Conservation (phyloP, 2,797 vertebrate genomes). For the Xerus rutilus region DNA sequence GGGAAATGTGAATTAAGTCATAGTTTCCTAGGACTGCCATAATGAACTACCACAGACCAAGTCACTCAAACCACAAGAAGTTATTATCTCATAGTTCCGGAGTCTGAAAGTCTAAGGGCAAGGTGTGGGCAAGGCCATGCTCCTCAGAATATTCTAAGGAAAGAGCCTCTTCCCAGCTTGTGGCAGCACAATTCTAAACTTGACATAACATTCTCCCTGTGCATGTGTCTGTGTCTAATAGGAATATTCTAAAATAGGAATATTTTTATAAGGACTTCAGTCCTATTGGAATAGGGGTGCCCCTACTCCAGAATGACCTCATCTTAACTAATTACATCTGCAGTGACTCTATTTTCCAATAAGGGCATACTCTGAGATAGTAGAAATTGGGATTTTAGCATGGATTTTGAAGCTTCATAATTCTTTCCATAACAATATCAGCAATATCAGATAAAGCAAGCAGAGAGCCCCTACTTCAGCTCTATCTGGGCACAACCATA, state of each 20-base stretch:
- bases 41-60: no score
- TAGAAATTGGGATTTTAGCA: neutral
- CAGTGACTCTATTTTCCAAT: neutral
- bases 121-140: fast-evolving
- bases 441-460: neutral
- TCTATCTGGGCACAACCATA: neutral
- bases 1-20: no score
- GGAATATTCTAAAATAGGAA: no score
- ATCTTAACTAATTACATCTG: neutral
- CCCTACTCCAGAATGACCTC: neutral
- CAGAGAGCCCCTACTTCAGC: neutral
- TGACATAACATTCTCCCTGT: fast-evolving
- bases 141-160: neutral
- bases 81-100: fast-evolving
- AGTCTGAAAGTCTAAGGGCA: no score
- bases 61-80: neutral
- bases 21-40: neutral
- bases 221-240: neutral
- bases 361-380: neutral
- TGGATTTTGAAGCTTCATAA: neutral
- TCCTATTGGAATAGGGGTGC: neutral
- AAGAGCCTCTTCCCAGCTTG: no score
- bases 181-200: fast-evolving
- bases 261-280: neutral
- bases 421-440: fast-evolving